Conservation (phyloP, 1,140 invertebrate genomes). For the Heliconius nattereri region DNA sequence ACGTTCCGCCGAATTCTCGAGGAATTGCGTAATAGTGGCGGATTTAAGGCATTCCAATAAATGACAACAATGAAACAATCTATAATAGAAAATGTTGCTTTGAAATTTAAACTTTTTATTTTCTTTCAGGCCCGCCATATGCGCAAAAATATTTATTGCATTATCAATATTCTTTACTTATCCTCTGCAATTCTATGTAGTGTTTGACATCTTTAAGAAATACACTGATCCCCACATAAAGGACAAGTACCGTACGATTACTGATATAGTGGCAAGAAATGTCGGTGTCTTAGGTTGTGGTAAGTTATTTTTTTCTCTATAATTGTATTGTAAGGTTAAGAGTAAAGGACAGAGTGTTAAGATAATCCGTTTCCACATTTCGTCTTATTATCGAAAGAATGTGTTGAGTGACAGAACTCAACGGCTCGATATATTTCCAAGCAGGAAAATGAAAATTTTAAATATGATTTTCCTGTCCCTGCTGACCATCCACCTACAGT, state of each 20-base stretch:
- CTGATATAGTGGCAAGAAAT: constrained; percentile 85
- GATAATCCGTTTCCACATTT: too few species aligned
- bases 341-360: too few species aligned
- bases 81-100: neutral
- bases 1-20: too few species aligned
- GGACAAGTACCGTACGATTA: constrained; percentile 81
- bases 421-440: too few species aligned
- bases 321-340: neutral
- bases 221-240: constrained; percentile 80
- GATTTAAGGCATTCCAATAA: neutral
- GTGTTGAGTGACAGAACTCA: too few species aligned
- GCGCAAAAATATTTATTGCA: constrained; percentile 91
- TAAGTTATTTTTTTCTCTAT: constrained; percentile 42
- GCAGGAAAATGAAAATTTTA: too few species aligned
- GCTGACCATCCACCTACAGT: too few species aligned
- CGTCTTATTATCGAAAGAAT: too few species aligned
- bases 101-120: neutral
- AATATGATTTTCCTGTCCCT: too few species aligned
- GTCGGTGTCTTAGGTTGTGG: constrained; percentile 79
- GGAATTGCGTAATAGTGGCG: too few species aligned
- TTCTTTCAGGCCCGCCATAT: constrained; percentile 84
- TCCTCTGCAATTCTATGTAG: constrained; percentile 95
- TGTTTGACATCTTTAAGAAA: constrained; percentile 88
- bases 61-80: neutral
- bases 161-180: constrained; percentile 94